phyloP scores from a whole-genome alignment of 2,888 invertebrate species.

The Acrocera orbiculus region DNA sequence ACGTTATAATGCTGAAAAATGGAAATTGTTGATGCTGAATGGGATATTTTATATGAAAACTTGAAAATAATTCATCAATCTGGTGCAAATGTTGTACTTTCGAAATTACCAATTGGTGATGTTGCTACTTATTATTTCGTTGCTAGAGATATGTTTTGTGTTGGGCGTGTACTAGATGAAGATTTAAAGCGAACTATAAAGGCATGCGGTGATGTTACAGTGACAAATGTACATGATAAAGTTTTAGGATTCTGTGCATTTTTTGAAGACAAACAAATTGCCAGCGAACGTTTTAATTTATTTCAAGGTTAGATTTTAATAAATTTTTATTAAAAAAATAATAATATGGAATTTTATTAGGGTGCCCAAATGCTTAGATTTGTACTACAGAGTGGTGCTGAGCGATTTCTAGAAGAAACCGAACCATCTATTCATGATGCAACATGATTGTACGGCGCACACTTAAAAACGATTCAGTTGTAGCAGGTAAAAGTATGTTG shows the following conservation, averaged over 20 bases:
- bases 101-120: conserved; percentile 96
- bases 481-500: conserved; percentile 87
- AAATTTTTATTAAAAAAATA: background rate
- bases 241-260: conserved; percentile 68
- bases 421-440: conserved; percentile 97
- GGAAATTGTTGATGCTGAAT: conserved; percentile 96
- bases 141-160: conserved; percentile 89
- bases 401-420: conserved; percentile 95
- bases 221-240: conserved; percentile 63
- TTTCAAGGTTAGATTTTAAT: conserved; percentile 37
- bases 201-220: conserved; percentile 95
- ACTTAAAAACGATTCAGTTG: conserved; percentile 91
- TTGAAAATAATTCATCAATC: conserved; percentile 75
- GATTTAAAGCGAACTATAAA: conserved; percentile 90
- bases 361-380: conserved; percentile 85
- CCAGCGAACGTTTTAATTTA: conserved; percentile 63
- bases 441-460: conserved; percentile 96
- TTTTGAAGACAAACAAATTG: conserved; percentile 90
- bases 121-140: conserved; percentile 99
- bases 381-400: conserved; percentile 84
- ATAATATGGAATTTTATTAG: conserved; percentile 35
- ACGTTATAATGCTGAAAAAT: conserved; percentile 95
- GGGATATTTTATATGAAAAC: conserved; percentile 90
- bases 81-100: conserved; percentile 90
- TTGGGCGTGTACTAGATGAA: conserved; percentile 92